phyloP scores from a whole-genome alignment of 2,113 vertebrate species.

The Mesoclemmys tuberculata region DNA sequence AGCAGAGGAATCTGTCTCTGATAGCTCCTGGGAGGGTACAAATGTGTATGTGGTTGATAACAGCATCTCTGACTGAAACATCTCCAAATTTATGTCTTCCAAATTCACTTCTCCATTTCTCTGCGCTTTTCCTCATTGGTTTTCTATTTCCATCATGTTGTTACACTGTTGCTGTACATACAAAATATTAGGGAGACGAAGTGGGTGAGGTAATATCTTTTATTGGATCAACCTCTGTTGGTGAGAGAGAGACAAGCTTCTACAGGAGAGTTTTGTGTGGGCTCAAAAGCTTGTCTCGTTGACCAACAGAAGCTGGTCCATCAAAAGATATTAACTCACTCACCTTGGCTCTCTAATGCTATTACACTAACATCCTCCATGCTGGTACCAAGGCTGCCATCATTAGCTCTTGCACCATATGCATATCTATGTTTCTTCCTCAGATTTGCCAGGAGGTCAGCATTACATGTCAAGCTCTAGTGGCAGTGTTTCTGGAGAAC shows the following conservation, averaged over 20 bases:
- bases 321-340: background rate
- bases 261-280: too few species aligned
- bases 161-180: slow-evolving; percentile 23
- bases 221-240: too few species aligned
- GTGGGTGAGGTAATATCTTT: too few species aligned
- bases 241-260: too few species aligned
- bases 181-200: too few species aligned
- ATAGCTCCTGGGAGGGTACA: background rate
- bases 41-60: slow-evolving; percentile 19
- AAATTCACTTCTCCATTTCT: background rate
- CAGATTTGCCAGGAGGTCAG: slow-evolving; percentile 48
- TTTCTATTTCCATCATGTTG: slow-evolving; percentile 51
- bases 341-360: background rate
- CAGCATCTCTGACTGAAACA: slow-evolving; percentile 5
- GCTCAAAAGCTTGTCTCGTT: too few species aligned
- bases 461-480: slow-evolving; percentile 39
- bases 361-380: slow-evolving; percentile 72
- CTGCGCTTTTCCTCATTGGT: slow-evolving; percentile 33
- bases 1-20: slow-evolving; percentile 12
- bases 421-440: slow-evolving; percentile 47
- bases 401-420: slow-evolving; percentile 50
- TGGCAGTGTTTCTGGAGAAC: slow-evolving; percentile 60
- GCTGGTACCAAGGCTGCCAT: slow-evolving; percentile 63
- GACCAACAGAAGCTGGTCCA: background rate
- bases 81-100: background rate